Evolutionary conservation across 2,888 invertebrate species (phyloP), one percentile per base, ranked within the genome.

Genomic region (Elmis aenea): DNA sequence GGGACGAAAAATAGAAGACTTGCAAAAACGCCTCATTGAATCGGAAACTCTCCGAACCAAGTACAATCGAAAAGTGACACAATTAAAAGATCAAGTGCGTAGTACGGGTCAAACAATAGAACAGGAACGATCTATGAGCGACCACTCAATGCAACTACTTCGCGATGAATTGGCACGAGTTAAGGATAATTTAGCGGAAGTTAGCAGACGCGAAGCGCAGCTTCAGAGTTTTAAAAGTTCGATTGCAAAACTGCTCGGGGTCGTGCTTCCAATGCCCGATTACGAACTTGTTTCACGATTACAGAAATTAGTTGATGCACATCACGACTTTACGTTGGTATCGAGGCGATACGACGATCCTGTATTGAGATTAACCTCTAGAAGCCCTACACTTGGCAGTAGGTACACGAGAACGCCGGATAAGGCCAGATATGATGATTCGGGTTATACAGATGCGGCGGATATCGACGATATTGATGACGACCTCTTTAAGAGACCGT

Each of bases 281-380:
- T 78, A 77, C 58, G 79, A 79, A 57, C 66, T 79, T 20, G 72
- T 79, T 42, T 69, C 73, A 12, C 69, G 87, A 1, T 71, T 90
- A 13, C 88, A 89, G 65, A 88, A 88, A 62, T 69, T 90, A 50
- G 85, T 88, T 30, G 84, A 87, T 50, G 89, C 89, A 0, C 88
- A 90, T 64, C 84, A 88, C 55, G 90, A 90, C 68, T 90, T 89
- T 62, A 87, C 89, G 0, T 67, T 86, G 53, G 80, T 90, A 3
- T 89, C 89, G 2, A 75, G 87, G 3, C 76, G 88, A 52, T 83
- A 79, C 56, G 81, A 83, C 48, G 76, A 75, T 53, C 75, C 75
- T 1, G 66, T 74, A 26, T 61, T 73, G 35, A 60, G 67, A 38
- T 60, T 68, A 50, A 70, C 71, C 1, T 69, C 72, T 1, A 64